Conservation (phyloP, 2,888 invertebrate species). For the Gnatocerus cornutus region DNA sequence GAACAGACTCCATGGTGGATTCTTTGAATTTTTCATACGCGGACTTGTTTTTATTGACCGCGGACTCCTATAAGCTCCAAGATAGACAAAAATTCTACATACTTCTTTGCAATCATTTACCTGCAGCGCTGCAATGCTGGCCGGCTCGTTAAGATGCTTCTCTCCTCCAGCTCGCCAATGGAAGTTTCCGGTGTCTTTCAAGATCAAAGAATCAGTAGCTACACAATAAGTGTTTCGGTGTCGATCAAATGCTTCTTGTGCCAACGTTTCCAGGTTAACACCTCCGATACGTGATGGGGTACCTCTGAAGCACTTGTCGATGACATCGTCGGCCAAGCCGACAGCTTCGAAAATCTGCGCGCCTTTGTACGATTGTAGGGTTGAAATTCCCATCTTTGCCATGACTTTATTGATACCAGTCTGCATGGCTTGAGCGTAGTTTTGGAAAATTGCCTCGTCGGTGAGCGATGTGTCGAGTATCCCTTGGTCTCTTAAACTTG, state of each 20-base stretch:
- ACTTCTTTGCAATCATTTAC: constrained; percentile 70
- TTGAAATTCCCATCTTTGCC: constrained; percentile 99
- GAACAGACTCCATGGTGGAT: constrained; percentile 89
- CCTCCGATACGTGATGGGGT: constrained; percentile 86
- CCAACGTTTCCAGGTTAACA: constrained; percentile 90
- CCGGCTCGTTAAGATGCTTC: constrained; percentile 97
- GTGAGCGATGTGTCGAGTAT: constrained; percentile 84
- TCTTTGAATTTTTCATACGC: constrained; percentile 92
- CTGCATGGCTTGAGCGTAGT: constrained; percentile 87
- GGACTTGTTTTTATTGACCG: constrained; percentile 83
- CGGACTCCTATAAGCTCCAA: constrained; percentile 81
- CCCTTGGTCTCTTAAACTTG: constrained; percentile 88
- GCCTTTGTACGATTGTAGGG: constrained; percentile 98
- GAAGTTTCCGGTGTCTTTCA: constrained; percentile 90
- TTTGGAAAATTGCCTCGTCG: constrained; percentile 87
- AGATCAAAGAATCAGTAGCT: constrained; percentile 80
- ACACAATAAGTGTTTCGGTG: constrained; percentile 84
- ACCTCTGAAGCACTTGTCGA: constrained; percentile 92
- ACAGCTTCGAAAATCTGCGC: constrained; percentile 99
- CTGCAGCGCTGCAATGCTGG: constrained; percentile 82
- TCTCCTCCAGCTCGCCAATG: constrained; percentile 99
- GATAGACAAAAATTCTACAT: neutral
- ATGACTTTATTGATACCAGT: constrained; percentile 83
- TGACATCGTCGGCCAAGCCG: constrained; percentile 92
- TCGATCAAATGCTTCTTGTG: constrained; percentile 88